Base-by-base conservation (phyloP, 2,797 vertebrate genomes). In the Anas bernieri region DNA sequence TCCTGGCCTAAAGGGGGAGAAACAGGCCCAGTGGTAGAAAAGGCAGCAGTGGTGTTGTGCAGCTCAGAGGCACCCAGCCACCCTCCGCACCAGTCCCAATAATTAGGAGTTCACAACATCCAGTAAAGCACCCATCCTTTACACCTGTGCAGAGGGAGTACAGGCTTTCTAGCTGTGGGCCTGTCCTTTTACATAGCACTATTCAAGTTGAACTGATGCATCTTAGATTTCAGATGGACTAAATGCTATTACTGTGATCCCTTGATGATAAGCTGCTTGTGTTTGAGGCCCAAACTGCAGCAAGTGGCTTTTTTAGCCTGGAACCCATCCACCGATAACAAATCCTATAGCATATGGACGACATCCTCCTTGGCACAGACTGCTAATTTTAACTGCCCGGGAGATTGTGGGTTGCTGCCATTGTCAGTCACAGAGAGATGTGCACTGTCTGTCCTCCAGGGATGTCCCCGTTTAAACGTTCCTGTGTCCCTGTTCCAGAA, bases 1-100 rank as follows among this genome's bases (percentile, higher is more conserved):
- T 99, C 63, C 96, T 99, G 98, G 99, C 99, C 85, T 99, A 79
- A 99, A 86, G 6, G 2, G 73, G 73, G 25, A 39, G 39, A 58
- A 91, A 62, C 12, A 10, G 50, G 50, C 31, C 26, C 13, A 31
- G 17, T 10, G 70, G 77, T 2, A 81, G 39, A 28, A 83, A 39
- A 35, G 59, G 37, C 86, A 85, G 62, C 43, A 59, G 25, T 1
- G 1, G 52, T 59, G 55, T 90, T 72, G 70, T 30, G 33, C 63
- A 72, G 78, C 73, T 83, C 14, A 4, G 68, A 94, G 37, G 61
- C 33, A 54, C n/a, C 11, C 69, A 37, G 31, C 6, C 5, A 56
- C 78, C 59, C 85, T 92, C 81, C 73, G 70, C 83, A 88, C 84
- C 74, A 54, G 86, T 82, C 76, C 77, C 55, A 17, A 4, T 67